These are phyloP conservation scores for Meloidogyne exigua DNA, from an alignment of 1,140 invertebrate species.

Conservation along the genomic window DNA sequence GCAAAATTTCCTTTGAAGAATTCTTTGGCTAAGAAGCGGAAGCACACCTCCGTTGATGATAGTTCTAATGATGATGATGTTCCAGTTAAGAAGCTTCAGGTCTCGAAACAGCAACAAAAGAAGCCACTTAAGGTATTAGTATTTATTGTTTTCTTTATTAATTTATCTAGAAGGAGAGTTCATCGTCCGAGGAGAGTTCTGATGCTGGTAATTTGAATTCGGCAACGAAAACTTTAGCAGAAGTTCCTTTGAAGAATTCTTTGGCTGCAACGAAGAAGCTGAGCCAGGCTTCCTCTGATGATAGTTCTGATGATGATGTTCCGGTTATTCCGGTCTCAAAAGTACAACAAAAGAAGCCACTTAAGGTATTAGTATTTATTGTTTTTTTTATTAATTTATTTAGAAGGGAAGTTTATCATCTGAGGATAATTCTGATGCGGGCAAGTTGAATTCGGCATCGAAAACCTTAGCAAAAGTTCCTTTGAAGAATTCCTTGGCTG, in stretches of 20 bases:
- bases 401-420: neutral
- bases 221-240: neutral
- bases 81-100: neutral
- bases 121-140: neutral
- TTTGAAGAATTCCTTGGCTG: neutral
- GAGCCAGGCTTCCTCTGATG: neutral
- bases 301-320: conserved; percentile 5
- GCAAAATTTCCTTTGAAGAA: no score
- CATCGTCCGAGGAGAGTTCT: neutral
- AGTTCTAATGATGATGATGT: neutral
- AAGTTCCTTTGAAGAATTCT: neutral
- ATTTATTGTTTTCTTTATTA: neutral
- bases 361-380: neutral
- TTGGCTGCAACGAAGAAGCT: neutral
- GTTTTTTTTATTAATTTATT: neutral
- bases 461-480: neutral
- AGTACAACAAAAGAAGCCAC: neutral
- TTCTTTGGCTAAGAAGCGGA: no score
- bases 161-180: neutral
- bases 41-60: neutral
- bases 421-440: neutral
- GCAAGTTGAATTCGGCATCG: neutral
- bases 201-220: neutral
- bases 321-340: neutral
- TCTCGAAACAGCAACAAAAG: neutral